A percentile compares a stretch with the other conserved stretches of the same genome.
Conservation (phyloP, 2,888 invertebrate genomes). For the Sphecodes monilicornis region DNA sequence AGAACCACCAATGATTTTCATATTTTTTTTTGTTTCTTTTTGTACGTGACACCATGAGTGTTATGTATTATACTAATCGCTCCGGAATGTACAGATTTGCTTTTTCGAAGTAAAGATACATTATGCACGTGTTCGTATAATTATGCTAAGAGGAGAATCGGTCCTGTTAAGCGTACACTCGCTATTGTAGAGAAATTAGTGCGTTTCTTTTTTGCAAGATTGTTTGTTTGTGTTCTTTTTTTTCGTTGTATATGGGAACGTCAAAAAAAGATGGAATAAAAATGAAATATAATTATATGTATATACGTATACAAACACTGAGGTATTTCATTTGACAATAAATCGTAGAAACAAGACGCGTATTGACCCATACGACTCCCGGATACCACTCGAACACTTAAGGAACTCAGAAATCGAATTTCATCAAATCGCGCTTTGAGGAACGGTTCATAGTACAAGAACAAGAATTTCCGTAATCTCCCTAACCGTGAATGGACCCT, state of each 20-base stretch:
- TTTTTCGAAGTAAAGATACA: conserved; percentile 3
- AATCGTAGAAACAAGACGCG: conserved; percentile 43
- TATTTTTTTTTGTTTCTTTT: background rate
- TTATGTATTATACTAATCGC: background rate
- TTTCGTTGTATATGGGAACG: conserved; percentile 60
- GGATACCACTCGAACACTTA: conserved; percentile 1
- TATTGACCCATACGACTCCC: conserved; percentile 2
- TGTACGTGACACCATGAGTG: conserved; percentile 15
- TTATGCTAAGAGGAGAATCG: background rate
- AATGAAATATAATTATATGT: conserved; percentile 6
- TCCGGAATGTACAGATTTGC: background rate
- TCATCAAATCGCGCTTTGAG: conserved; percentile 5
- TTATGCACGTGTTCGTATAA: background rate
- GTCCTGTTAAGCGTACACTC: background rate
- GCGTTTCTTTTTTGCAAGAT: conserved; percentile 14
- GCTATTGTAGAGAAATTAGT: conserved; percentile 25
- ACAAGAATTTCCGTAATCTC: conserved; percentile 34
- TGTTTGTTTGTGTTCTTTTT: background rate
- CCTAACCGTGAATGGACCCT: conserved; percentile 68
- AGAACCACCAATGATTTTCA: conserved; percentile 23
- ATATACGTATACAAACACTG: conserved; percentile 28
- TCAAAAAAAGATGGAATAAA: conserved; percentile 10
- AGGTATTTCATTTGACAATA: conserved; percentile 50
- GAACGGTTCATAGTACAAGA: conserved; percentile 38
- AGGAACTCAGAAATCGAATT: conserved; percentile 34